These are phyloP conservation scores for Pseudomyrmex concolor DNA, from an alignment of 1,140 invertebrate species.

Conservation along the genomic window DNA sequence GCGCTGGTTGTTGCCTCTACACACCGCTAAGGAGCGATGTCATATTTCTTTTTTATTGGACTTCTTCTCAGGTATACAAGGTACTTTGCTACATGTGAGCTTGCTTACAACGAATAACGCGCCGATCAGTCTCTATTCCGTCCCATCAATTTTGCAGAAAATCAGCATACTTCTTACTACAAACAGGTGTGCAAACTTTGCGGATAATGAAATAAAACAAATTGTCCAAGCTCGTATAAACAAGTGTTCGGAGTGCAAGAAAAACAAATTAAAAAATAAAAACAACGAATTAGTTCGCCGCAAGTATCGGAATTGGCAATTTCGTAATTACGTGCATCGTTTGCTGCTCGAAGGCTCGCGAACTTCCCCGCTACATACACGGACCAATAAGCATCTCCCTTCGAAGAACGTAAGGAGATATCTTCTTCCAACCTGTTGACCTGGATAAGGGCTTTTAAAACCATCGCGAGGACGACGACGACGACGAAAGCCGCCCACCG, in stretches of 20 bases:
- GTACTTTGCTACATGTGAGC: neutral
- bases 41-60: conserved; percentile 47
- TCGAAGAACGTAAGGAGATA: conserved; percentile 40
- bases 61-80: conserved; percentile 1
- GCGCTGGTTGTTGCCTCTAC: neutral
- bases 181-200: too few relatives aligned
- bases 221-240: too few relatives aligned
- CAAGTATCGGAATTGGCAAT: neutral
- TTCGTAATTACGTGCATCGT: conserved; percentile 11
- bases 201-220: too few relatives aligned
- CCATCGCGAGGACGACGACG: conserved; percentile 1
- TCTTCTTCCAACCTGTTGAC: conserved; percentile 37
- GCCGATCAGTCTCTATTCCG: neutral
- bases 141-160: neutral
- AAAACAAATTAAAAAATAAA: neutral
- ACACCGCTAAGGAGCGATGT: neutral
- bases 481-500: neutral
- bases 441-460: neutral
- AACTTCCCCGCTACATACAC: neutral
- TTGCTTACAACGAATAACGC: conserved; percentile 8
- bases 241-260: too few relatives aligned
- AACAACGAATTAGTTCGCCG: neutral
- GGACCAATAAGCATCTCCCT: neutral
- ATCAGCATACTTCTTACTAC: too few relatives aligned
- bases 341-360: neutral